Conservation (phyloP, 2,797 vertebrate genomes). For the Naso thynnoides region DNA sequence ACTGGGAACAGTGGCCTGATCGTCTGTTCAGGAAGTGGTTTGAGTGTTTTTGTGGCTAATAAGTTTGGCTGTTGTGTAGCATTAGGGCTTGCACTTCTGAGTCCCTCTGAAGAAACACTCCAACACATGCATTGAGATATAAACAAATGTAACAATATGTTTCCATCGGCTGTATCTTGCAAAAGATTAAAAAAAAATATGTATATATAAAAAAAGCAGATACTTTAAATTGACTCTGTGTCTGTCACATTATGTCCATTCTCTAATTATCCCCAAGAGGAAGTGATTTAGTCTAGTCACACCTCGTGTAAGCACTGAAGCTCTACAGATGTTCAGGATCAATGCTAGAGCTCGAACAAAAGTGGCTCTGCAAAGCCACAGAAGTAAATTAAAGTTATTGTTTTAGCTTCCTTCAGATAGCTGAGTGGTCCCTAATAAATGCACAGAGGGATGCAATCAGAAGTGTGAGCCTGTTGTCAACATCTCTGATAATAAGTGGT, state of each 20-base stretch:
- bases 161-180: conserved; percentile 1
- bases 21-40: conserved; percentile 76
- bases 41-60: conserved; percentile 57
- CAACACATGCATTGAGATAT: neutral
- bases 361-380: neutral
- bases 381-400: neutral
- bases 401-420: conserved; percentile 11
- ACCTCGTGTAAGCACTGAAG: neutral
- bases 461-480: neutral
- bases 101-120: conserved; percentile 3
- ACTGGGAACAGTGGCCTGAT: conserved; percentile 68
- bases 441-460: conserved; percentile 2
- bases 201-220: conserved; percentile 1
- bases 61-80: conserved; percentile 45
- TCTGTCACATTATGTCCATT: neutral
- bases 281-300: conserved; percentile 9
- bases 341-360: conserved; percentile 6
- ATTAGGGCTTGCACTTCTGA: conserved; percentile 14
- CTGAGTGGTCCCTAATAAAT: conserved; percentile 26
- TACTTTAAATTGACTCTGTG: conserved; percentile 1
- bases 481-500: conserved; percentile 11
- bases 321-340: conserved; percentile 11
- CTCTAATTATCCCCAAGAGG: neutral
- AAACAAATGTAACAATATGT: neutral
- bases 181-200: neutral